These are phyloP conservation scores for Zygaena filipendulae DNA, from an alignment of 2,888 invertebrate genomes.

Conservation along the genomic window DNA sequence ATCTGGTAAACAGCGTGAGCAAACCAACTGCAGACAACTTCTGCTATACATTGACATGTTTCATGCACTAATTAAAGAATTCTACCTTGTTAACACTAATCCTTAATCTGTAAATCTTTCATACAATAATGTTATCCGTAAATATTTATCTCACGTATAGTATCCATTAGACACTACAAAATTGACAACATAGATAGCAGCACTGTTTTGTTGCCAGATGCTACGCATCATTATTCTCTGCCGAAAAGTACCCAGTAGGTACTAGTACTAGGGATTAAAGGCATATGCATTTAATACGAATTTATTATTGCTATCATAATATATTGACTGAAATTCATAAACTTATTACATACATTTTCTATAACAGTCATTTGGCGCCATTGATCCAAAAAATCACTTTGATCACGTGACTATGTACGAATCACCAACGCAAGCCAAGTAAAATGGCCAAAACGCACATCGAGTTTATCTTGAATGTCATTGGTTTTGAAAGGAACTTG, in stretches of 20 bases:
- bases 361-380: constrained; percentile 66
- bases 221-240: constrained; percentile 47
- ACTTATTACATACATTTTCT: constrained; percentile 64
- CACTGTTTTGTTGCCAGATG: constrained; percentile 69
- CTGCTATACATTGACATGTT: too few species aligned
- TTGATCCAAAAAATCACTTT: constrained; percentile 63
- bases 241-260: too few species aligned
- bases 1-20: constrained; percentile 27
- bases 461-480: constrained; percentile 61
- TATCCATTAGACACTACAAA: constrained; percentile 72
- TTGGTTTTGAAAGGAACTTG: constrained; percentile 57
- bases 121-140: too few species aligned
- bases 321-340: constrained; percentile 3
- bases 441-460: constrained; percentile 69
- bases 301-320: too few species aligned
- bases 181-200: constrained; percentile 87
- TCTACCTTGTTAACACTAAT: too few species aligned
- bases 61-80: not conserved
- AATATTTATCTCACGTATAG: constrained; percentile 72
- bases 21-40: constrained; percentile 8
- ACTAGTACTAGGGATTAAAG: too few species aligned
- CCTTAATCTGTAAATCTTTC: too few species aligned
- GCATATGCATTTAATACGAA: too few species aligned
- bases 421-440: constrained; percentile 69
- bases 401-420: constrained; percentile 69